Percentiles rank a stretch among this genome's conserved stretches.
Conservation (phyloP, 2,888 invertebrate species). For the Yponomeuta plumbellus region DNA sequence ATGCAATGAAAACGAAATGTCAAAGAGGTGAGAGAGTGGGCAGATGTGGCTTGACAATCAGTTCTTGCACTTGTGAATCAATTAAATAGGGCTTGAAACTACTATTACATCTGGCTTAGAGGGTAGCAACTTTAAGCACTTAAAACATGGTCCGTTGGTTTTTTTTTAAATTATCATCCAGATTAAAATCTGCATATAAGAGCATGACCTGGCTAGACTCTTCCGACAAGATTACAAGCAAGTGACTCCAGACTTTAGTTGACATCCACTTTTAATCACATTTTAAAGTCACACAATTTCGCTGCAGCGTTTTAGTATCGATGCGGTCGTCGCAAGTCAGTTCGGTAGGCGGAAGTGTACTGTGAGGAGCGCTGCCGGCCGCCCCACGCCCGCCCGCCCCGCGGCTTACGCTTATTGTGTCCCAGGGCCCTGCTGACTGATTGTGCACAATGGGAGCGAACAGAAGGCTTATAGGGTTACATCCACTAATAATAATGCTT, state of each 20-base stretch:
- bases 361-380: conserved; percentile 52
- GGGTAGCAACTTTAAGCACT: too few species aligned
- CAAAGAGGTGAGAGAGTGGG: too few species aligned
- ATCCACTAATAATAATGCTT: too few species aligned
- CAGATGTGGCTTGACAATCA: too few species aligned
- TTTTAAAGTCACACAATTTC: not conserved
- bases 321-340: conserved; percentile 24
- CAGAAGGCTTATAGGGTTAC: not conserved
- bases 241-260: not conserved
- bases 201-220: too few species aligned
- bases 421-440: conserved; percentile 52
- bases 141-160: not conserved
- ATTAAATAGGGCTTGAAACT: too few species aligned
- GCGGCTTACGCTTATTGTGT: conserved; percentile 68
- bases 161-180: not conserved
- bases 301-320: too few species aligned
- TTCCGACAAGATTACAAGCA: too few species aligned
- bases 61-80: too few species aligned
- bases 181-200: not conserved
- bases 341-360: conserved; percentile 42
- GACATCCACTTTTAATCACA: not conserved
- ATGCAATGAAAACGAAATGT: too few species aligned
- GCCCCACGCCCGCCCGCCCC: conserved; percentile 49
- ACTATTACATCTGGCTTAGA: too few species aligned
- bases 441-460: conserved; percentile 29